A percentile compares a stretch with the other conserved stretches of the same genome.
These are phyloP conservation scores for Hippocampus kuda DNA, from an alignment of 2,797 vertebrate genomes.

Conservation along the genomic window DNA sequence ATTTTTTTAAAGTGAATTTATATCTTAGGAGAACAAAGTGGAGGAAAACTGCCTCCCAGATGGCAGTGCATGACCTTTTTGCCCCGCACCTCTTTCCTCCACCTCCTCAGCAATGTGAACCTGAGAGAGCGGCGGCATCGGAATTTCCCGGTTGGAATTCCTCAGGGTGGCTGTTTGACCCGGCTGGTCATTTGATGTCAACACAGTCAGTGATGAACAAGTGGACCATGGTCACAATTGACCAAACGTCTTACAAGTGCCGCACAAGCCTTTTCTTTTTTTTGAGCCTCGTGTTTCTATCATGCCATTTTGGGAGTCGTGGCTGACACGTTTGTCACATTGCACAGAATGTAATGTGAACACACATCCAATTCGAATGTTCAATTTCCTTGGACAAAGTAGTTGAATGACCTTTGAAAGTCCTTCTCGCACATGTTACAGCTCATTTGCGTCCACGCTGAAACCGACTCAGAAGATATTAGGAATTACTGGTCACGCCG, in stretches of 20 bases:
- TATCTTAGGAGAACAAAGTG: conserved; percentile 12
- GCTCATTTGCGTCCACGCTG: background rate
- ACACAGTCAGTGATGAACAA: conserved; percentile 57
- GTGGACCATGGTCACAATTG: conserved; percentile 57
- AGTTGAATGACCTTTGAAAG: background rate
- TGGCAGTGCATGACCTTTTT: conserved; percentile 4
- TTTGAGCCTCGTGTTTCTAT: background rate
- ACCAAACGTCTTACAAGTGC: conserved; percentile 27
- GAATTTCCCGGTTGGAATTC: conserved; percentile 67
- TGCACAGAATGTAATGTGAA: background rate
- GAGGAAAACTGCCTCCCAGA: background rate
- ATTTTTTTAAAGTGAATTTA: conserved; percentile 31
- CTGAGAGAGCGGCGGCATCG: conserved; percentile 47
- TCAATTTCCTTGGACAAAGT: conserved; percentile 26
- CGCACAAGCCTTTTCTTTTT: background rate
- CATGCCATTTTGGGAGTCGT: background rate
- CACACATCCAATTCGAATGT: background rate
- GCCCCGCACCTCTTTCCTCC: conserved; percentile 5
- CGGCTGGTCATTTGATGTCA: conserved; percentile 60
- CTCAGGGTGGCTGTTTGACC: conserved; percentile 63
- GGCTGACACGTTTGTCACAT: background rate
- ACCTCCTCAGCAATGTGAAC: conserved; percentile 47
- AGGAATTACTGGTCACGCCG: background rate
- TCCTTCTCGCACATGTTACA: background rate
- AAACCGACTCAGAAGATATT: background rate